Percentiles rank a stretch among this genome's conserved stretches.
These are phyloP conservation scores for Dryas iulia DNA, from an alignment of 1,140 invertebrate genomes.

Conservation along the genomic window DNA sequence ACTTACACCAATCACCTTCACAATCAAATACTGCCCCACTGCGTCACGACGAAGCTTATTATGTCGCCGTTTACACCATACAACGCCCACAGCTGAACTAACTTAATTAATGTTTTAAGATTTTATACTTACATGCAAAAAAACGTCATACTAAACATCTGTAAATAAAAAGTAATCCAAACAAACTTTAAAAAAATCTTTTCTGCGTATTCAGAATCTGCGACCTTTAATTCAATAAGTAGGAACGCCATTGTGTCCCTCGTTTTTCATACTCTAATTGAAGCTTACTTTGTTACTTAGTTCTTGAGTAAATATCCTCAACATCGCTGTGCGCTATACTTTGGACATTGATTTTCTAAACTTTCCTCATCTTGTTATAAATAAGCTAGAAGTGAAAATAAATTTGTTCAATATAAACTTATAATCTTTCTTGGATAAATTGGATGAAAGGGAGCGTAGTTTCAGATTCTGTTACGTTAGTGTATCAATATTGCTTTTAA, in stretches of 20 bases:
- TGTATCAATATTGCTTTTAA: too few species aligned
- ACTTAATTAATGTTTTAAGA: too few species aligned
- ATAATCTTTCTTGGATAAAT: neutral
- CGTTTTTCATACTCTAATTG: constrained; percentile 1
- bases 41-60: too few species aligned
- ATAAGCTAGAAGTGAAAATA: neutral
- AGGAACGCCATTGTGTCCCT: neutral
- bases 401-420: neutral
- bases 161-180: too few species aligned
- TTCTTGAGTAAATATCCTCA: neutral
- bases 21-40: too few species aligned
- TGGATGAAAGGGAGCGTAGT: neutral
- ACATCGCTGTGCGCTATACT: neutral
- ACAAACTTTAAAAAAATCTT: too few species aligned
- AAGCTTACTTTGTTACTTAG: neutral
- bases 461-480: neutral
- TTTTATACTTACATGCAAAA: too few species aligned
- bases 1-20: too few species aligned
- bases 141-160: too few species aligned
- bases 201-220: neutral
- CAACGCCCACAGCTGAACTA: too few species aligned
- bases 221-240: neutral
- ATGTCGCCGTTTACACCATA: too few species aligned
- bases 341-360: neutral
- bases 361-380: neutral